phyloP scores from a whole-genome alignment of 2,797 vertebrate species.

The Lophotriccus pileatus region DNA sequence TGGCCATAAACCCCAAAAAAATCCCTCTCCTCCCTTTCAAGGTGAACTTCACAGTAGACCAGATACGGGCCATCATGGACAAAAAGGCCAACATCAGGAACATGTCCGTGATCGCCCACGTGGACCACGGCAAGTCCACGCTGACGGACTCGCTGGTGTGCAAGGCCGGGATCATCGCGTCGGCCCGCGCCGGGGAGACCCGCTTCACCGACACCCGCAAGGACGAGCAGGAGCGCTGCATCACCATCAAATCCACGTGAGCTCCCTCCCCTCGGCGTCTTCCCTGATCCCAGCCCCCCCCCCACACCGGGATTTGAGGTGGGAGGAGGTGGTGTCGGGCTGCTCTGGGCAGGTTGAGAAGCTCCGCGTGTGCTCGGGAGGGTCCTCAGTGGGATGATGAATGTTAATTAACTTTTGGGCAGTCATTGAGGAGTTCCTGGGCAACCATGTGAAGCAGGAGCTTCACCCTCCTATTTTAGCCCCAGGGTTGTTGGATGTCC shows the following conservation, averaged over 20 bases:
- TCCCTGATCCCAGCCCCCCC: not conserved
- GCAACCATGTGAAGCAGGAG: not conserved
- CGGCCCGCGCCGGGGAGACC: constrained; percentile 89
- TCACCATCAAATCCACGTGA: constrained; percentile 97
- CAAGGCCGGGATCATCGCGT: constrained; percentile 94
- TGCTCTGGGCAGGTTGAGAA: not conserved
- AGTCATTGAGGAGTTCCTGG: not conserved
- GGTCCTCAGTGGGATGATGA: too few species aligned
- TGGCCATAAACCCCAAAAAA: too few species aligned
- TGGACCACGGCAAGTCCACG: constrained; percentile 95
- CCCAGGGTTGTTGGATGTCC: too few species aligned
- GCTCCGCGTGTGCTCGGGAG: fast-evolving
- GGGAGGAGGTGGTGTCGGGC: not conserved
- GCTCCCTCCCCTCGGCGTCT: not conserved
- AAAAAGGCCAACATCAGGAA: constrained; percentile 97
- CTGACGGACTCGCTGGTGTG: constrained; percentile 93
- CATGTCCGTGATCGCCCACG: constrained; percentile 97
- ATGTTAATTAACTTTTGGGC: too few species aligned
- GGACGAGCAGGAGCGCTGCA: constrained; percentile 96
- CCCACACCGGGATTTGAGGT: too few species aligned
- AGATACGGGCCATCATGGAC: constrained; percentile 97
- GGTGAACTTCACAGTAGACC: constrained; percentile 97
- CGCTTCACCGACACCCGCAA: constrained; percentile 95
- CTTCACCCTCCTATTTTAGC: not conserved
- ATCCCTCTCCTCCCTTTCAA: not conserved